Conservation (phyloP, 1,140 invertebrate species). For the Hestina assimilis region DNA sequence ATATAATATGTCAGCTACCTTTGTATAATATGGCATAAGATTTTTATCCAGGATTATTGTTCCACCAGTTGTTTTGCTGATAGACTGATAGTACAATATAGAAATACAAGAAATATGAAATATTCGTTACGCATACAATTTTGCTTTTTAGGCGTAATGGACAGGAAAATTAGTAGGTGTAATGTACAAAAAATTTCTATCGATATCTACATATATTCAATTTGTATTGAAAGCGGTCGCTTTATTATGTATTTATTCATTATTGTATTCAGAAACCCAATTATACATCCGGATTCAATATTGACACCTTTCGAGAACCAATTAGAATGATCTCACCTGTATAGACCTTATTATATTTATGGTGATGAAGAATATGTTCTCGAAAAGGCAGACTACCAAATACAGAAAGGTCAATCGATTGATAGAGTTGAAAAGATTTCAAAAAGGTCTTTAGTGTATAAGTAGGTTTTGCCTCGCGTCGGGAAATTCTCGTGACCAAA, state of each 20-base stretch:
- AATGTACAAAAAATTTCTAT: too few species aligned
- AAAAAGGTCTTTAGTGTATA: conserved; percentile 3
- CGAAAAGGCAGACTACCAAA: not conserved
- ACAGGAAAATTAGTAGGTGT: too few species aligned
- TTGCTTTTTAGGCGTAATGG: too few species aligned
- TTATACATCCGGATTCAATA: conserved; percentile 13
- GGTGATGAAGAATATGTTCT: not conserved
- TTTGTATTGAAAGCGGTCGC: not conserved
- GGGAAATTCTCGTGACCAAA: conserved; percentile 26
- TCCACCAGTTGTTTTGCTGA: too few species aligned
- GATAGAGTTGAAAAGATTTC: conserved; percentile 12
- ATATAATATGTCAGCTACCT: too few species aligned
- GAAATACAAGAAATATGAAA: too few species aligned
- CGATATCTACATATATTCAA: not conserved
- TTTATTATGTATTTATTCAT: conserved; percentile 20
- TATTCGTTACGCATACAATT: too few species aligned
- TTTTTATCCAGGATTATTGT: too few species aligned
- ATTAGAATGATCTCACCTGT: conserved; percentile 1
- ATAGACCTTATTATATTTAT: not conserved
- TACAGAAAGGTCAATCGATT: conserved; percentile 8
- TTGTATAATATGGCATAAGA: too few species aligned
- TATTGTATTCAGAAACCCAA: conserved; percentile 17
- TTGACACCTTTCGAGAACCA: conserved; percentile 3
- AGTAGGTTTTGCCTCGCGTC: conserved; percentile 23
- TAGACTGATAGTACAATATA: too few species aligned